Base-by-base conservation (phyloP, 2,113 vertebrate species). In the Aspidoscelis tigris region DNA sequence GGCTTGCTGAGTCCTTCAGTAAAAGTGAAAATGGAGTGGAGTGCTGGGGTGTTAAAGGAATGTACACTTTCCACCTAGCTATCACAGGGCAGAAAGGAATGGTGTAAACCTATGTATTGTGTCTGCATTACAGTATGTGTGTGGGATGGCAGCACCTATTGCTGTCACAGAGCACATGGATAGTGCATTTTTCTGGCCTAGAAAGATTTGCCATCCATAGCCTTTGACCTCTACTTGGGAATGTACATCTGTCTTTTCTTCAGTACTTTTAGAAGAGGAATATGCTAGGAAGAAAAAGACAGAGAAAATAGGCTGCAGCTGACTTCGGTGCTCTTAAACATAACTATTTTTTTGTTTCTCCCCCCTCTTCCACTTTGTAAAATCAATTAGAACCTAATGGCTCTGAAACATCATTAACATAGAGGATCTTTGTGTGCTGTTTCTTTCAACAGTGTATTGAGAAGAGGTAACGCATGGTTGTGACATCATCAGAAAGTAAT, bases 371-470 rank as follows among this genome's bases (percentile, higher is more conserved):
- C 18, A 12, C 39, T 76, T 73, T 82, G n/a, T 78, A 82, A 73
- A 78, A 75, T 87, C 81, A 61, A 79, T 83, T 87, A 84, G 83
- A 80, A 87, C 77, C 64, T 78, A 75, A 70, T 73, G 58, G 66
- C 88, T 10, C 61, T 79, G 76, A 75, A 87, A 82, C 61, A 76
- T 83, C 61, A 80, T 83, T 68, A 83, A 55, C 47, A 50, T 87
- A 41, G 39, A 68, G 26, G 66, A 83, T 79, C 75, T 87, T 78
- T 79, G 81, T 78, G 39, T 76, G 76, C 74, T 61, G 76, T 80
- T 73, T 78, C 83, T 80, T 73, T 78, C 83, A 85, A 65, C 76
- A 85, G 68, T 82, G 61, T 69, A 64, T 79, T 73, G 44, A 4
- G 12, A 53, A 81, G 43, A 82, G 80, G 74, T 87, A 83, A 79